Percentiles rank a stretch among this genome's conserved stretches.
These are phyloP conservation scores for Scaptomyza polygonia DNA, from an alignment of 2,888 invertebrate genomes.

Conservation along the genomic window DNA sequence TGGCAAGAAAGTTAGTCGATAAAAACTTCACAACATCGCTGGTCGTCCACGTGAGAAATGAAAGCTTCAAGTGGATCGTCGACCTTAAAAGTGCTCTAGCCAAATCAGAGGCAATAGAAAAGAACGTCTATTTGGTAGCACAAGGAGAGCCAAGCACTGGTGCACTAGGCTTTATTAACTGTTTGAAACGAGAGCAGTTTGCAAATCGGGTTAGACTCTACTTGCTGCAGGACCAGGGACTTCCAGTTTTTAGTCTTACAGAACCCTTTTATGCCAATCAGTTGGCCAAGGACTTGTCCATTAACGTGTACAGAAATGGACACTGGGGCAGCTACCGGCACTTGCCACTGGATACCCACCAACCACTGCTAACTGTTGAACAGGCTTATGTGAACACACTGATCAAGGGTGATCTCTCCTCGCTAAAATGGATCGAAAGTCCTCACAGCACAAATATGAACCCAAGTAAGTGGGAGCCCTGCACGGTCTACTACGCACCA, in stretches of 20 bases:
- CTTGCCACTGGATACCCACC: constrained; percentile 86
- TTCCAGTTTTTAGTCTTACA: constrained; percentile 86
- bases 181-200: constrained; percentile 93
- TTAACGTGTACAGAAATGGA: constrained; percentile 92
- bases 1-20: constrained; percentile 85
- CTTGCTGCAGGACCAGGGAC: constrained; percentile 88
- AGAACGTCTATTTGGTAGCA: constrained; percentile 88
- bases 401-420: constrained; percentile 97
- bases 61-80: constrained; percentile 92
- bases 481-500: constrained; percentile 95
- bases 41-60: constrained; percentile 88
- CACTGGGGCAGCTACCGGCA: constrained; percentile 96
- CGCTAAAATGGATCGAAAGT: constrained; percentile 96
- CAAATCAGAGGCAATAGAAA: constrained; percentile 86
- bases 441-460: constrained; percentile 86
- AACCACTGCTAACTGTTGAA: constrained; percentile 87
- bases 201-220: constrained; percentile 90
- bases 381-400: constrained; percentile 98
- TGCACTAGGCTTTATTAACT: constrained; percentile 94
- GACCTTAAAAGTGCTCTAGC: constrained; percentile 90
- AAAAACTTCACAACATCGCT: constrained; percentile 78
- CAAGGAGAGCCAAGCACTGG: constrained; percentile 90
- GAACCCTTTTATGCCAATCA: constrained; percentile 87
- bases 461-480: constrained; percentile 88
- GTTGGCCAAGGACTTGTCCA: constrained; percentile 90